phyloP scores from a whole-genome alignment of 2,797 vertebrate genomes.

The Echeneis naucrates region DNA sequence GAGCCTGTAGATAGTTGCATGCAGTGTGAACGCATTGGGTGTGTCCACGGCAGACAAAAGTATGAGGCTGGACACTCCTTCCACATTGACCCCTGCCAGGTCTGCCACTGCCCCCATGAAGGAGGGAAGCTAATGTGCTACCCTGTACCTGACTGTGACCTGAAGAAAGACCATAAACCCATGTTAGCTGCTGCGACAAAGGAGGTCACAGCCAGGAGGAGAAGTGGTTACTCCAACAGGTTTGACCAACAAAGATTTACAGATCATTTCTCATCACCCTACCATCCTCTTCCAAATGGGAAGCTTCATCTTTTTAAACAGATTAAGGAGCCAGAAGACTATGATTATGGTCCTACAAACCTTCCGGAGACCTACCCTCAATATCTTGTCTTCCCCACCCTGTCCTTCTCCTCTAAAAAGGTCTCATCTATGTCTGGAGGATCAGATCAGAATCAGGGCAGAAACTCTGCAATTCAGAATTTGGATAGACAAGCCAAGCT shows the following conservation, averaged over 20 bases:
- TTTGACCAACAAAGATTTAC: slow-evolving; percentile 85
- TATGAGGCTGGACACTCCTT: slow-evolving; percentile 92
- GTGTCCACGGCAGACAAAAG: slow-evolving; percentile 85
- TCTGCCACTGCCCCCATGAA: slow-evolving; percentile 92
- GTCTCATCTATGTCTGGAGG: slow-evolving; percentile 35
- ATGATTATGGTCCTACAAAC: slow-evolving; percentile 78
- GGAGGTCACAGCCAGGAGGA: slow-evolving; percentile 69
- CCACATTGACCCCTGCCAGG: slow-evolving; percentile 88
- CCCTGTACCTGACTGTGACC: slow-evolving; percentile 87
- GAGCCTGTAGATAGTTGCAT: slow-evolving; percentile 89
- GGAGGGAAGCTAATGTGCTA: slow-evolving; percentile 95
- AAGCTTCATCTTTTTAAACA: slow-evolving; percentile 71
- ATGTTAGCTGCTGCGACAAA: slow-evolving; percentile 75
- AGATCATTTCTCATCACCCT: slow-evolving; percentile 60
- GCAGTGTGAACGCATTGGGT: slow-evolving; percentile 91
- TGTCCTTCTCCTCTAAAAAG: slow-evolving; percentile 42
- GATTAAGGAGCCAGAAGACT: slow-evolving; percentile 75
- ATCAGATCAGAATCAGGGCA: slow-evolving; percentile 31
- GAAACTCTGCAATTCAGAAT: slow-evolving; percentile 45
- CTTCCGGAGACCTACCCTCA: slow-evolving; percentile 53
- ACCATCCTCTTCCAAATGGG: slow-evolving; percentile 42
- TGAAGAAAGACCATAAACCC: slow-evolving; percentile 51
- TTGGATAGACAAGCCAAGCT: slow-evolving; percentile 63
- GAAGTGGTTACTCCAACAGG: slow-evolving; percentile 80
- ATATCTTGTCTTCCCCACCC: slow-evolving; percentile 34